Base-by-base conservation (phyloP, 2,888 invertebrate genomes). In the Orthosia cruda region DNA sequence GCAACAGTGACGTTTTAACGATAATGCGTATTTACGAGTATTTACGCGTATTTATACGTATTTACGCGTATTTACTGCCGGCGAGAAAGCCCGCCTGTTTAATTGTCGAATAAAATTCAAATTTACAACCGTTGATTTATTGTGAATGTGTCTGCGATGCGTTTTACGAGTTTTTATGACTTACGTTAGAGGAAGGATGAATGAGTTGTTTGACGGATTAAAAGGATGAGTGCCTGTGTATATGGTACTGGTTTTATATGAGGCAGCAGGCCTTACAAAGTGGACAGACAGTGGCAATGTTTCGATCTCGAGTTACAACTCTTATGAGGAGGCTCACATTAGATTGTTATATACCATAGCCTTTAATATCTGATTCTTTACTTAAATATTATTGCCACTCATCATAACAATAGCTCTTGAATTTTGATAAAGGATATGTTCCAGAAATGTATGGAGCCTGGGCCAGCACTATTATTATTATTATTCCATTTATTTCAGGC, bases 31-130 rank as follows among this genome's bases (percentile, higher is more conserved):
- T 96, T 96, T 96, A 96, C 95, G 95, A 94, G 90, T 95, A 95
- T 95, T 96, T 96, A 95, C 93, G 95, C 90, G 93, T 94, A 94
- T 96, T 96, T 95, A 95, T 93, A 93, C 90, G 92, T 94, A 95
- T 96, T 96, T 95, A 95, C 93, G 94, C 90, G 92, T 94, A 95
- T 95, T 95, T 95, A 95, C 93, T 93, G 91, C 90, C 91, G 93
- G 86, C 94, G 94, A 93, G 95, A 95, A 96, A 95, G 95, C 94
- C 91, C 93, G 94, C 91, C 92, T 90, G 95, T 96, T 97, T 97
- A 95, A 96, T 96, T 96, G 96, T 94, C 95, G 95, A 95, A 97
- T 96, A 96, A 97, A 96, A 95, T 95, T 94, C 93, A 96, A 88
- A 96, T 97, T 96, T 96, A 96, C 94, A 92, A 92, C 92, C 92